Conservation (phyloP, 2,888 invertebrate species). For the Lasioglossum marginatum region DNA sequence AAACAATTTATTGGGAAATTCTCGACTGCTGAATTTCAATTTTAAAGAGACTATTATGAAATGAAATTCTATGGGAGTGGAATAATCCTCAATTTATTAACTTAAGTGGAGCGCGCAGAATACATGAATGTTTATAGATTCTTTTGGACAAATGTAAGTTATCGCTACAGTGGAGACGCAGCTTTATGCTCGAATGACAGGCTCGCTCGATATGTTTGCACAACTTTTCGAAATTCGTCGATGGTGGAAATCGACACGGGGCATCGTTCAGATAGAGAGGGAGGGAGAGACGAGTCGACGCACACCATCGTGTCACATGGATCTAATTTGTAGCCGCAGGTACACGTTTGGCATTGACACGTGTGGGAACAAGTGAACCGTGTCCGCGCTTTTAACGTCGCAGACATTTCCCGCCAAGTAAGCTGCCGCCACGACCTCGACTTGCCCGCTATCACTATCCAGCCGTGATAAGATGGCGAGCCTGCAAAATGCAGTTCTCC, state of each 20-base stretch:
- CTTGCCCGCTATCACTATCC: slow-evolving; percentile 62
- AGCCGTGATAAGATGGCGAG: slow-evolving; percentile 66
- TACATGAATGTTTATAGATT: too few species aligned
- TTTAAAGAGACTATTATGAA: neutral
- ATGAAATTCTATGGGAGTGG: neutral
- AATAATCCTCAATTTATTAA: too few species aligned
- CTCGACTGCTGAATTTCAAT: too few species aligned
- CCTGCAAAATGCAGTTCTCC: slow-evolving; percentile 63
- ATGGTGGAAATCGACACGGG: neutral
- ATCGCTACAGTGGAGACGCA: neutral
- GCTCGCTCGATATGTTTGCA: neutral
- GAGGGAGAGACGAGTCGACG: neutral
- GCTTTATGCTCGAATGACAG: neutral
- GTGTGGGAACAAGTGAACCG: slow-evolving; percentile 68
- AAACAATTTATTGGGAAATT: too few species aligned
- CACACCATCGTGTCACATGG: slow-evolving; percentile 10
- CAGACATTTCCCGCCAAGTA: slow-evolving; percentile 69
- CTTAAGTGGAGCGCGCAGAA: too few species aligned
- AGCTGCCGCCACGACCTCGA: slow-evolving; percentile 65
- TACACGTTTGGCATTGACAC: slow-evolving; percentile 73
- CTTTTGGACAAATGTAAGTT: neutral
- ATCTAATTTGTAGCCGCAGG: slow-evolving; percentile 63
- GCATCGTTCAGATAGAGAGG: too few species aligned
- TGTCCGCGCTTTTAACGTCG: slow-evolving; percentile 43
- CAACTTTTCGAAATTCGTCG: neutral